Conservation (phyloP, 2,113 vertebrate species). For the Amia ocellicauda region DNA sequence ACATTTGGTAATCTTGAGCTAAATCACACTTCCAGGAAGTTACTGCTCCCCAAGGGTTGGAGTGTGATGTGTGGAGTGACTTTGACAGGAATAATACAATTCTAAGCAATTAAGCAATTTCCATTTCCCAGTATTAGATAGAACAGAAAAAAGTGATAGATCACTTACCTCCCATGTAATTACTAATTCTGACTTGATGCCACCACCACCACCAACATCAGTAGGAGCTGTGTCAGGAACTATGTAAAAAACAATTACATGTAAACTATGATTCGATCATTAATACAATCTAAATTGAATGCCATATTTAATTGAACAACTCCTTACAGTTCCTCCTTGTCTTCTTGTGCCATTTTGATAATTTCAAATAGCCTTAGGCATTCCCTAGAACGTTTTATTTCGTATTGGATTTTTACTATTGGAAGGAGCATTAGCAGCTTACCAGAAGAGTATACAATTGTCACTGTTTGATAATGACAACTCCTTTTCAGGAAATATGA, state of each 20-base stretch:
- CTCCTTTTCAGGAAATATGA: too few species aligned
- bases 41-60: constrained; percentile 40
- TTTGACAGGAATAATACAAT: constrained; percentile 57
- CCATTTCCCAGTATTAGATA: constrained; percentile 47
- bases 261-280: too few species aligned
- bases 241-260: constrained; percentile 48
- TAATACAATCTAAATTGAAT: too few species aligned
- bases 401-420: too few species aligned
- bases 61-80: constrained; percentile 31
- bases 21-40: constrained; percentile 42
- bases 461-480: too few species aligned
- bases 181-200: constrained; percentile 93
- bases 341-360: too few species aligned
- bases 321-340: too few species aligned
- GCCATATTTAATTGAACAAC: too few species aligned
- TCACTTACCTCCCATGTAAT: constrained; percentile 98
- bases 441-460: too few species aligned
- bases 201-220: constrained; percentile 90
- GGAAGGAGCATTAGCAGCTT: too few species aligned
- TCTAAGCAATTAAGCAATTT: constrained; percentile 69
- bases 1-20: constrained; percentile 32
- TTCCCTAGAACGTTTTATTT: too few species aligned
- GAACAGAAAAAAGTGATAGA: constrained; percentile 65
- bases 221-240: constrained; percentile 88
- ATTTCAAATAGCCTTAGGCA: too few species aligned